Evolutionary conservation across 2,797 vertebrate species (phyloP), one percentile per base, ranked within the genome.

Genomic region (Sebastes kiyomatsui): DNA sequence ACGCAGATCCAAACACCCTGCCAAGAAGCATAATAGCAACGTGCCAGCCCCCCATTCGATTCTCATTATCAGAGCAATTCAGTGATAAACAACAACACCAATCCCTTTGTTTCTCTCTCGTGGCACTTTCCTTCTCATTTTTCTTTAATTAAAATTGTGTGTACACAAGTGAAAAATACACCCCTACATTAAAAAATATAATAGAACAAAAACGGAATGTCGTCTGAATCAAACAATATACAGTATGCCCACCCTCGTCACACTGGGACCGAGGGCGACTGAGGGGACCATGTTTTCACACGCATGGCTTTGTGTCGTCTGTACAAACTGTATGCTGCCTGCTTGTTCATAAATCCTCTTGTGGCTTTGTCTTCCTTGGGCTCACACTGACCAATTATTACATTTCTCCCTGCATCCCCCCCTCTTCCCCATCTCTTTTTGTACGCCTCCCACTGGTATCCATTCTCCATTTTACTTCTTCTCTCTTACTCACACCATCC

Each of bases 51-150:
- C 67, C 73, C 71, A 74, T 88, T 93, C 75, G 11, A 84, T 85
- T 88, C 80, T 90, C 82, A 88, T 93, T 91, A 90, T 73, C 54
- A 72, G 78, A 80, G 77, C 80, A 83, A 81, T 87, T 83, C 76
- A 5, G 33, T 59, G 80, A 87, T 80, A 78, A 89, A 89, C 81
- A 88, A 71, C 80, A 78, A 27, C 83, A 88, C 10, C 81, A 66
- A 46, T 67, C 10, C 66, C 32, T 67, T 80, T 61, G 79, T 76
- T 75, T 78, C 49, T 35, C 52, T 82, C 42, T 42, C 46, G 38
- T 49, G 68, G 28, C 66, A 49, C 75, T 46, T 58, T 77, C 54
- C 54, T 64, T 67, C 62, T 82, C 11, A 77, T 72, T 80, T 84
- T 49, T 58, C 71, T 67, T 68, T 64, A 76, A 81, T 81, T 77